phyloP scores from a whole-genome alignment of 2,113 vertebrate species.

The Oncorhynchus masou region DNA sequence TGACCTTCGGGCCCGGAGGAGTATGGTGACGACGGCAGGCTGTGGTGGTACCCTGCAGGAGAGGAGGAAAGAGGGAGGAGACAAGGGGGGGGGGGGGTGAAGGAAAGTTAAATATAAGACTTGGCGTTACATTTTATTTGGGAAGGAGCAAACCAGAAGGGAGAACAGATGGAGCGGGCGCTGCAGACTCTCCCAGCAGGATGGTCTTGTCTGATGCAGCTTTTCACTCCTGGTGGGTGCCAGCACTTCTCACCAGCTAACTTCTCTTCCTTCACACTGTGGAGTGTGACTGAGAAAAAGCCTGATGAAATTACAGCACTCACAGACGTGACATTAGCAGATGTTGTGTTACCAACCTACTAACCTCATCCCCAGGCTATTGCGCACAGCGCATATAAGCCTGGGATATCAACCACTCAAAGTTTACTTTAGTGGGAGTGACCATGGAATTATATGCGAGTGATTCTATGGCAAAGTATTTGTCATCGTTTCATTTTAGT shows the following conservation, averaged over 20 bases:
- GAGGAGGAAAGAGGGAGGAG: slow-evolving; percentile 18
- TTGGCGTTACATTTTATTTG: slow-evolving; percentile 61
- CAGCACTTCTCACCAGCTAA: slow-evolving; percentile 15
- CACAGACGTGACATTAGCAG: neutral
- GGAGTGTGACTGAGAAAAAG: neutral
- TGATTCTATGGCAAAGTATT: too few relatives aligned
- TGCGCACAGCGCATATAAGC: too few relatives aligned
- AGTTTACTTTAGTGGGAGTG: too few relatives aligned
- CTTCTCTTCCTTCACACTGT: slow-evolving; percentile 13
- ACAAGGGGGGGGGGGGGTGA: neutral
- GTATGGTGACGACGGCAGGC: slow-evolving; percentile 78
- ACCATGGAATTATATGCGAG: too few relatives aligned
- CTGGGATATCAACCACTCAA: too few relatives aligned
- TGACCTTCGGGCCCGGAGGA: slow-evolving; percentile 61
- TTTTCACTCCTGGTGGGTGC: slow-evolving; percentile 57
- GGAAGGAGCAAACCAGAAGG: slow-evolving; percentile 54
- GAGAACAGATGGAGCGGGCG: slow-evolving; percentile 61
- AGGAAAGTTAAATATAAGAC: slow-evolving; percentile 27
- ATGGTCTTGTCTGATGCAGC: slow-evolving; percentile 58
- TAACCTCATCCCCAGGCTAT: too few relatives aligned
- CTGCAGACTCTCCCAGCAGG: slow-evolving; percentile 56
- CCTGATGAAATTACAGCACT: neutral
- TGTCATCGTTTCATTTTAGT: too few relatives aligned
- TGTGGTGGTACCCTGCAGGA: slow-evolving; percentile 74
- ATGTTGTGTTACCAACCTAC: slow-evolving; percentile 5